These are phyloP conservation scores for Moxostoma hubbsi DNA, from an alignment of 2,797 vertebrate genomes.

Conservation along the genomic window DNA sequence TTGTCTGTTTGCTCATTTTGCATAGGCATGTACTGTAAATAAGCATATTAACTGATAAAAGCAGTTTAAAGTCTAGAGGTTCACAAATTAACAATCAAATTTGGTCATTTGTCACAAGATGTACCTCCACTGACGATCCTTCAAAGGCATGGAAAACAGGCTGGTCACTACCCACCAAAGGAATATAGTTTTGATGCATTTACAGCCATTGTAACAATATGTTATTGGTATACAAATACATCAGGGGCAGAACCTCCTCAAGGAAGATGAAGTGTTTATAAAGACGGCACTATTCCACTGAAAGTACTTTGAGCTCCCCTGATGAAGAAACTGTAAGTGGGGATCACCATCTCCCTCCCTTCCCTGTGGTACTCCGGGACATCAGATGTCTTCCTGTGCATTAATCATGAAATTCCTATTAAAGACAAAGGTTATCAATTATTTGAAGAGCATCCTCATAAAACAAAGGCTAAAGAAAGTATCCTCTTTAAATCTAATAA, in stretches of 20 bases:
- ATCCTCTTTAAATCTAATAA: conserved; percentile 4
- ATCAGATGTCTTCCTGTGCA: conserved; percentile 86
- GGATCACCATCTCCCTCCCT: conserved; percentile 90
- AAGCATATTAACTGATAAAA: conserved; percentile 13
- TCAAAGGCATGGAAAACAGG: conserved; percentile 68
- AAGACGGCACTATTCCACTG: conserved; percentile 92
- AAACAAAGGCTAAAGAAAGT: not conserved
- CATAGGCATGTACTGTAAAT: not conserved
- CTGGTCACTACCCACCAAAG: not conserved
- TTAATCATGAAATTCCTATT: conserved; percentile 8
- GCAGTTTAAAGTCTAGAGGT: conserved; percentile 71
- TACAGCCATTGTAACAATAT: not conserved
- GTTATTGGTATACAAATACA: not conserved
- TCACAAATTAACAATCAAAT: conserved; percentile 91
- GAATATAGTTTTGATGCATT: not conserved
- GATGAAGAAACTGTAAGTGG: conserved; percentile 91
- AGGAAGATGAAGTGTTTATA: not conserved
- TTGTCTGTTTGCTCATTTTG: not conserved
- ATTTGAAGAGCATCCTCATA: conserved; percentile 2
- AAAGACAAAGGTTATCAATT: not conserved
- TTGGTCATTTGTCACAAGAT: conserved; percentile 96
- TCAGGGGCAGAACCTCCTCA: conserved; percentile 2
- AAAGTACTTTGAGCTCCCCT: conserved; percentile 95
- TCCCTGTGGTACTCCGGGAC: conserved; percentile 86
- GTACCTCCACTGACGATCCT: conserved; percentile 99